Percentiles rank a stretch among this genome's conserved stretches.
These are phyloP conservation scores for Osmerus eperlanus DNA, from an alignment of 2,113 vertebrate genomes.

Conservation along the genomic window DNA sequence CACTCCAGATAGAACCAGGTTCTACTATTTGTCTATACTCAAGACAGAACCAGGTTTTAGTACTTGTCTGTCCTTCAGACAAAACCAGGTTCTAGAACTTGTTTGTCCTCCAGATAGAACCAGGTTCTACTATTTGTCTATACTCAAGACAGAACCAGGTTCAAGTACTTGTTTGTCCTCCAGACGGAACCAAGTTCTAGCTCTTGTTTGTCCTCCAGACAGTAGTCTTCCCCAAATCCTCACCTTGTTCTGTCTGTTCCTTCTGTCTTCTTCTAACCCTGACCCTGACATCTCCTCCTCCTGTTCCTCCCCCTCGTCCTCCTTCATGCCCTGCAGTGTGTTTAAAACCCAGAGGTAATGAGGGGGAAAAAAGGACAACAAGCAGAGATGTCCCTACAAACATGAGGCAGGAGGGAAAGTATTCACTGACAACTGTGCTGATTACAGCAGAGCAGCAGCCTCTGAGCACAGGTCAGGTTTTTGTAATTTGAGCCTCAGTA, in stretches of 20 bases:
- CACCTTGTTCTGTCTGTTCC: neutral
- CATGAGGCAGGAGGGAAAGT: slow-evolving; percentile 28
- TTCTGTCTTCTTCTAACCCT: slow-evolving; percentile 22
- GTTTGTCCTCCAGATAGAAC: too few relatives aligned
- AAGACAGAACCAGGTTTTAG: too few relatives aligned
- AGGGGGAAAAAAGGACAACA: slow-evolving; percentile 47
- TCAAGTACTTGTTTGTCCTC: too few relatives aligned
- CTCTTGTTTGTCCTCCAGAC: too few relatives aligned
- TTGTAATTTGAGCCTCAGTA: slow-evolving; percentile 46
- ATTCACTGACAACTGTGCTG: slow-evolving; percentile 39
- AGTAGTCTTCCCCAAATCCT: too few relatives aligned
- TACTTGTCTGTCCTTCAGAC: too few relatives aligned
- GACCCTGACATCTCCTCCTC: neutral
- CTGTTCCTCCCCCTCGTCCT: slow-evolving; percentile 14
- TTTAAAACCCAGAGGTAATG: slow-evolving; percentile 48
- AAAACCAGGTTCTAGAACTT: too few relatives aligned
- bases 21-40: too few relatives aligned
- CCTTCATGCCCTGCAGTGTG: slow-evolving; percentile 20
- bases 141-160: too few relatives aligned
- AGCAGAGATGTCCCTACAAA: slow-evolving; percentile 30
- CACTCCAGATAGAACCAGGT: too few relatives aligned
- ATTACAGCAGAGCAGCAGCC: slow-evolving; percentile 31
- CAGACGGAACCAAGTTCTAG: too few relatives aligned
- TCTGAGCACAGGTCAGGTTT: slow-evolving; percentile 31
- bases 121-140: too few relatives aligned